Evolutionary conservation across 2,113 vertebrate species (phyloP).

Genomic region (Asarcornis scutulata): DNA sequence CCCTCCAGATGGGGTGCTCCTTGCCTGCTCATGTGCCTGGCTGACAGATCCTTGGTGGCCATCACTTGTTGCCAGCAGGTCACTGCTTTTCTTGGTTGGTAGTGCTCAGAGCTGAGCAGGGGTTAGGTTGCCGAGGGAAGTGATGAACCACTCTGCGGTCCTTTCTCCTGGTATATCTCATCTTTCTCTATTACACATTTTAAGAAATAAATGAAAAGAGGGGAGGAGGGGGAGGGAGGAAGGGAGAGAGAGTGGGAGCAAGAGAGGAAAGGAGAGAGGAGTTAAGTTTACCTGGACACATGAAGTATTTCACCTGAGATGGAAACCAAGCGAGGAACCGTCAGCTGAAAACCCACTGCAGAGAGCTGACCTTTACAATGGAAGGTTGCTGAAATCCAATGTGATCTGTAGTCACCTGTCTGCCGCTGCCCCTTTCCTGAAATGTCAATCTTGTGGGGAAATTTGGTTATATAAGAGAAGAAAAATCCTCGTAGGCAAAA

Average conservation of each 20-base stretch:
- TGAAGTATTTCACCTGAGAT: not conserved
- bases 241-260: too few relatives aligned
- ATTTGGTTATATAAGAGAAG: constrained; percentile 69
- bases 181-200: not conserved
- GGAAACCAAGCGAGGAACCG: constrained; percentile 3
- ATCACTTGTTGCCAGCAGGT: not conserved
- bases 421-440: constrained; percentile 69
- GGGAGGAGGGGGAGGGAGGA: not conserved
- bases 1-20: not conserved
- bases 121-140: not conserved
- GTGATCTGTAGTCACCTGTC: constrained; percentile 79
- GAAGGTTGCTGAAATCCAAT: constrained; percentile 77
- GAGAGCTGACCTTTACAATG: constrained; percentile 75
- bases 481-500: constrained; percentile 67
- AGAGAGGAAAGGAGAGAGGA: not conserved
- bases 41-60: not conserved
- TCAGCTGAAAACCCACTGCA: constrained; percentile 27
- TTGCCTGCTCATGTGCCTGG: not conserved
- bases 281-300: not conserved
- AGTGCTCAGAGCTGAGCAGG: fast-evolving
- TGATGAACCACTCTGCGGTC: fast-evolving
- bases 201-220: not conserved
- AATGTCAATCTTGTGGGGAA: constrained; percentile 75
- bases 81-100: not conserved
- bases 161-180: not conserved